Percentiles rank a stretch among this genome's conserved stretches.
Conservation (phyloP, 30 jellyfish, hydroid and myxozoan genomes). For the Kudoa iwatai region DNA sequence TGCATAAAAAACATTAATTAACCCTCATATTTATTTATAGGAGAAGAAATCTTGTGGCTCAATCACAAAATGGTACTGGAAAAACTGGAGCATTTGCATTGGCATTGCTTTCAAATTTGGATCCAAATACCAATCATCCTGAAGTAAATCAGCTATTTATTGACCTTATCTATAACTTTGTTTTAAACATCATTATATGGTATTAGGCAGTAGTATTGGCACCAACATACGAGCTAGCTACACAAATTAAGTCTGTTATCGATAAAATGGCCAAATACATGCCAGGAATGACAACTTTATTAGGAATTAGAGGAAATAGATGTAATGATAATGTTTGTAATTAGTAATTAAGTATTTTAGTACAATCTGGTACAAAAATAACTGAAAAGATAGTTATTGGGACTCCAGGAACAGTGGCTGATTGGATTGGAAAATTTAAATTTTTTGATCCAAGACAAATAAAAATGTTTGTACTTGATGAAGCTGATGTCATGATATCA, state of each 20-base stretch:
- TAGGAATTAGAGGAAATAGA: conserved; percentile 30
- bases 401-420: conserved; percentile 74
- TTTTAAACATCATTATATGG: background rate
- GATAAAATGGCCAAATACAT: conserved; percentile 70
- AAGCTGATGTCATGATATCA: conserved; percentile 96
- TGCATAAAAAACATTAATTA: too few species aligned
- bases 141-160: conserved; percentile 6
- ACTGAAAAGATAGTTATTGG: conserved; percentile 45
- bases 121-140: conserved; percentile 15
- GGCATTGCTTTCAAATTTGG: conserved; percentile 42
- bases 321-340: conserved; percentile 7
- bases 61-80: conserved; percentile 90
- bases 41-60: conserved; percentile 80
- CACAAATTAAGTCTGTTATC: conserved; percentile 38
- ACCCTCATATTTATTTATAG: conserved; percentile 3
- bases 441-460: conserved; percentile 51
- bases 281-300: conserved; percentile 25
- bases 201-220: conserved; percentile 46
- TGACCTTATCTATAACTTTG: background rate
- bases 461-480: conserved; percentile 44
- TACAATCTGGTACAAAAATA: conserved; percentile 10
- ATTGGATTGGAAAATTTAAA: conserved; percentile 28
- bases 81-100: conserved; percentile 92
- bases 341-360: conserved; percentile 12
- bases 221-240: conserved; percentile 81